Evolutionary conservation across 2,888 invertebrate genomes (phyloP).

Genomic region (Lepidocyrtinus sp.): DNA sequence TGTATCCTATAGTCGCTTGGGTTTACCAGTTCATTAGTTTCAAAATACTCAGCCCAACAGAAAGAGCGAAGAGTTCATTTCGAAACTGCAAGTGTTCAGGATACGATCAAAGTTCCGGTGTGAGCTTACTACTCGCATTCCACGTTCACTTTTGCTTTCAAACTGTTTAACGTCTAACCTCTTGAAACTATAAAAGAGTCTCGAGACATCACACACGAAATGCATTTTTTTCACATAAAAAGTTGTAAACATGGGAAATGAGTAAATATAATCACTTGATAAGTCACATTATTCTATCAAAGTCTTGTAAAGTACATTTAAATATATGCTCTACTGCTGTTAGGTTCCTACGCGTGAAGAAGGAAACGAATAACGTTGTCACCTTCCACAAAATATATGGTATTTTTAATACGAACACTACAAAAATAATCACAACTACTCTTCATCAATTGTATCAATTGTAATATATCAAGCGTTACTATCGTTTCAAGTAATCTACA

Average conservation of each 20-base stretch:
- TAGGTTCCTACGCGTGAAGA: neutral
- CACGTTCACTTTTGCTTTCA: neutral
- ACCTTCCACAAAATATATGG: neutral
- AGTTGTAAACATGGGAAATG: slow-evolving; percentile 27
- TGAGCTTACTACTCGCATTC: neutral
- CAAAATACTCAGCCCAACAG: too few species aligned
- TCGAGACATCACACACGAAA: neutral
- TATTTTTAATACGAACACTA: neutral
- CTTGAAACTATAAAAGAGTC: neutral
- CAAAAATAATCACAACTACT: neutral
- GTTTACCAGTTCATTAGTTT: too few species aligned
- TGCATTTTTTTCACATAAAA: slow-evolving; percentile 19
- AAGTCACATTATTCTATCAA: too few species aligned
- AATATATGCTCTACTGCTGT: neutral
- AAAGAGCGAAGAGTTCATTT: neutral
- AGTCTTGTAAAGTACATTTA: too few species aligned
- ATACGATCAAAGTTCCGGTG: slow-evolving; percentile 27
- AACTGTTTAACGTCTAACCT: too few species aligned
- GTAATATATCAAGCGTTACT: neutral
- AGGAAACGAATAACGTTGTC: slow-evolving; percentile 17
- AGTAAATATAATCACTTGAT: slow-evolving; percentile 22
- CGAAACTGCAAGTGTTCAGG: neutral
- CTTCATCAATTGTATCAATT: too few species aligned
- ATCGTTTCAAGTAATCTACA: neutral
- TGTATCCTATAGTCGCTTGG: too few species aligned